Evolutionary conservation across 2,113 vertebrate species (phyloP).

Genomic region (Percina caprodes): DNA sequence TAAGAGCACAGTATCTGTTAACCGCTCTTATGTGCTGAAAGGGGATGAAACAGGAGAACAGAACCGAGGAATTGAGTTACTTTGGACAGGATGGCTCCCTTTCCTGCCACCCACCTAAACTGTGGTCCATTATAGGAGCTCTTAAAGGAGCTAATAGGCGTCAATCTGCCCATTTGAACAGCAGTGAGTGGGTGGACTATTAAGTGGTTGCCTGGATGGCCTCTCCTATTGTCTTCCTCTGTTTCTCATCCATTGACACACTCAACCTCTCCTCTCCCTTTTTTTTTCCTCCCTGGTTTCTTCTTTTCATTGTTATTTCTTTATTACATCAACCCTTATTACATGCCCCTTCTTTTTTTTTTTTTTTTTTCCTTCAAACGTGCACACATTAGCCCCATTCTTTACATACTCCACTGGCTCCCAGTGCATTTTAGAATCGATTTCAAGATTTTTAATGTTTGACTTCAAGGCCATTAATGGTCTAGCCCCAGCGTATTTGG

Average conservation of each 20-base stretch:
- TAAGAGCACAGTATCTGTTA: constrained; percentile 56
- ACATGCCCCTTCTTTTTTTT: constrained; percentile 9
- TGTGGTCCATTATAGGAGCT: constrained; percentile 66
- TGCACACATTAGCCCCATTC: no score
- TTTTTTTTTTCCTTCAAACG: no score
- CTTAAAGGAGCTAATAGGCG: constrained; percentile 71
- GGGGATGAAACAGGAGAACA: constrained; percentile 69
- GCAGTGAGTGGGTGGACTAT: constrained; percentile 72
- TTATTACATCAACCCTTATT: constrained; percentile 2
- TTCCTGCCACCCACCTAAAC: constrained; percentile 57
- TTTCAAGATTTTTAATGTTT: no score
- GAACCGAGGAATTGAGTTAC: constrained; percentile 70
- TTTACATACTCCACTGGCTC: no score
- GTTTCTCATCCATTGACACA: constrained; percentile 45
- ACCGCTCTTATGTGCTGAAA: constrained; percentile 18
- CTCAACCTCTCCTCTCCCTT: constrained; percentile 34
- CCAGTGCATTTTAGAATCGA: no score
- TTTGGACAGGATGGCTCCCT: constrained; percentile 51
- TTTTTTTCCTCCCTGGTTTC: constrained; percentile 1
- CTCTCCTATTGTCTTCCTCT: constrained; percentile 60
- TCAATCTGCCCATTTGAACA: constrained; percentile 76
- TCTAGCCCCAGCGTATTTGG: no score
- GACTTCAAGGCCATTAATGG: no score
- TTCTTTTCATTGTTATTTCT: constrained; percentile 15
- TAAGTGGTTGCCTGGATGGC: constrained; percentile 65